Percentiles rank a stretch among this genome's conserved stretches.
Conservation (phyloP, 64 coral and sea anemone species). For the Anthopleura sola region DNA sequence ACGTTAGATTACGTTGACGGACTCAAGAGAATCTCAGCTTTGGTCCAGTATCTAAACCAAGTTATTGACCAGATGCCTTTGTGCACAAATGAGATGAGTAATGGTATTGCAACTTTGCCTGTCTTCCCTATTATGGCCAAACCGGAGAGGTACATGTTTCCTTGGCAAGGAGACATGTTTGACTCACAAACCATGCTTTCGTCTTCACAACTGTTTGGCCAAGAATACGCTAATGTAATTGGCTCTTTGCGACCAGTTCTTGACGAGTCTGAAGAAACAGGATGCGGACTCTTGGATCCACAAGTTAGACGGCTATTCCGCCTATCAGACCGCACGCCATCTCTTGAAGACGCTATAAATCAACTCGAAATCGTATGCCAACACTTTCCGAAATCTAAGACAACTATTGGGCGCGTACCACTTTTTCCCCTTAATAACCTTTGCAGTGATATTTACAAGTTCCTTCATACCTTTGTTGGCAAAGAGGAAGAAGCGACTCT, state of each 20-base stretch:
- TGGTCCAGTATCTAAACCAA: background rate
- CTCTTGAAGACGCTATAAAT: conserved; percentile 22
- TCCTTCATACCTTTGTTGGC: conserved; percentile 51
- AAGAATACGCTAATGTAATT: conserved; percentile 31
- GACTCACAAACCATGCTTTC: conserved; percentile 15
- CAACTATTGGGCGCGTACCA: conserved; percentile 15
- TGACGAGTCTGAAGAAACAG: conserved; percentile 46
- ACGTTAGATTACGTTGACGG: background rate
- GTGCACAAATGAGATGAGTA: background rate
- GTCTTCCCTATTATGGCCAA: conserved; percentile 39
- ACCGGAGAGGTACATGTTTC: conserved; percentile 38
- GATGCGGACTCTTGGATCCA: conserved; percentile 49
- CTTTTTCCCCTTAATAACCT: conserved; percentile 8
- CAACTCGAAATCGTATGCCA: conserved; percentile 60
- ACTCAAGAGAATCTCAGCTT: background rate
- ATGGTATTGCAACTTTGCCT: conserved; percentile 45
- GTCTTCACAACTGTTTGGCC: conserved; percentile 41
- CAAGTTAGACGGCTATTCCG: conserved; percentile 40
- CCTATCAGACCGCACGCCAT: conserved; percentile 26
- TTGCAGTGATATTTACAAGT: conserved; percentile 58
- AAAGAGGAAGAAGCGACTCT: conserved; percentile 57
- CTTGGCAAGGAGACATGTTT: conserved; percentile 46
- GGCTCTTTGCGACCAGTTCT: conserved; percentile 45
- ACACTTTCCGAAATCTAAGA: background rate
- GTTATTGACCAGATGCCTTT: conserved; percentile 9